phyloP scores from a whole-genome alignment of 2,113 vertebrate species.

The Gadus chalcogrammus region DNA sequence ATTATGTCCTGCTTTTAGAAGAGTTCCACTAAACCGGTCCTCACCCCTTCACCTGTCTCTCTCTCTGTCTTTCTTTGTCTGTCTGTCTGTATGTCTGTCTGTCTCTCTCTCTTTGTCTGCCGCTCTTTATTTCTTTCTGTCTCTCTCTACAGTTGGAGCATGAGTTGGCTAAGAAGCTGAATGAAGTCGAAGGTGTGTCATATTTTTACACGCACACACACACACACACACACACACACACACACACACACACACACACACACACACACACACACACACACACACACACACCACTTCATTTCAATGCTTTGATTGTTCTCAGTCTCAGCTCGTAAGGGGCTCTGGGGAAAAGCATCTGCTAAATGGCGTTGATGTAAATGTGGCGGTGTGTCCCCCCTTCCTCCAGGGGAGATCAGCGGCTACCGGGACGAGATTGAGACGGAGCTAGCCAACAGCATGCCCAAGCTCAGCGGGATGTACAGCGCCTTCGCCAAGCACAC shows the following conservation, averaged over 20 bases:
- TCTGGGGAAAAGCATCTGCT: too few relatives aligned
- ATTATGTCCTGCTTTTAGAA: too few relatives aligned
- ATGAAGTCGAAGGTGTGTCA: constrained; percentile 89
- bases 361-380: background rate
- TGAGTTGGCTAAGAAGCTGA: constrained; percentile 85
- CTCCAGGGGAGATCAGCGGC: constrained; percentile 87
- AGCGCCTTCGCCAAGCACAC: constrained; percentile 79
- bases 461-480: constrained; percentile 86
- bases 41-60: too few relatives aligned
- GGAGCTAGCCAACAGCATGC: constrained; percentile 88
- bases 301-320: too few relatives aligned
- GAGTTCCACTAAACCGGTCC: too few relatives aligned
- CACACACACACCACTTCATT: background rate
- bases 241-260: background rate
- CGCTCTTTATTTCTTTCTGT: background rate
- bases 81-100: constrained; percentile 5
- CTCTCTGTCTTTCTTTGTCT: too few relatives aligned
- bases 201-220: background rate
- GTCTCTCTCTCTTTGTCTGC: constrained; percentile 23
- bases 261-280: background rate
- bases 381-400: background rate
- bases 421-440: constrained; percentile 94
- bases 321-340: too few relatives aligned
- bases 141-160: constrained; percentile 84
- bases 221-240: constrained; percentile 11